Base-by-base conservation (phyloP, 2,797 vertebrate genomes). In the Decapterus maruadsi region DNA sequence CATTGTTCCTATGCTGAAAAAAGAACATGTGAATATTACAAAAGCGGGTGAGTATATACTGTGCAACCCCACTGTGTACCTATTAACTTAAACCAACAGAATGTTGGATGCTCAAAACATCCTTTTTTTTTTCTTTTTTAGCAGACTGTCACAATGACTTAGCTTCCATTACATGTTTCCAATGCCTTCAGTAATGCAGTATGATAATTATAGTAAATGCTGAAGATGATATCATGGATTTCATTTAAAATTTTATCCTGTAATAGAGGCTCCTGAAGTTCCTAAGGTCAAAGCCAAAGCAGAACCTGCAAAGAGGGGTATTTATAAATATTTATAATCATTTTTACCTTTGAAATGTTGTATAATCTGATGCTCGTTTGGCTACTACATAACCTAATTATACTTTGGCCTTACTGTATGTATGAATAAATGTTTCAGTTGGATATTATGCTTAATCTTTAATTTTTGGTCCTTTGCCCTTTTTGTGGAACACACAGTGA, bases 241-340 rank as follows among this genome's bases (percentile, higher is more conserved):
- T 9, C 63, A 59, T 71, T 50, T 51, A 57, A 1, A 12, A 55
- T 60, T 16, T 55, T 40, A 1, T 10, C 3, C 20, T 65, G 31
- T 46, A n/a, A 7, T 10, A 78, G 80, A 59, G 0, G 60, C 29
- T 82, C 74, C 77, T 61, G 60, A 81, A 26, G 65, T 51, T 54
- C 55, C 69, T 13, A 85, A 82, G 36, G 55, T 77, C 43, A 85
- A 80, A 69, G 73, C 31, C 36, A 90, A 86, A 85, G 59, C 74
- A 69, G 75, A 80, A 72, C 65, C 74, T 45, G 6, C 53, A 70
- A 80, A 70, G 60, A 90, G 86, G 78, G 83, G 86, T 92, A 77
- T 13, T 13, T 42, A 42, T 1, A 5, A 22, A 13, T 10, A 40
- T 16, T 36, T 36, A 36, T 7, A 8, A 36, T 50, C 5, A 8